A percentile compares a stretch with the other conserved stretches of the same genome.
These are phyloP conservation scores for Scaptodrosophila lebanonensis DNA, from an alignment of 1,140 invertebrate genomes.

Conservation along the genomic window DNA sequence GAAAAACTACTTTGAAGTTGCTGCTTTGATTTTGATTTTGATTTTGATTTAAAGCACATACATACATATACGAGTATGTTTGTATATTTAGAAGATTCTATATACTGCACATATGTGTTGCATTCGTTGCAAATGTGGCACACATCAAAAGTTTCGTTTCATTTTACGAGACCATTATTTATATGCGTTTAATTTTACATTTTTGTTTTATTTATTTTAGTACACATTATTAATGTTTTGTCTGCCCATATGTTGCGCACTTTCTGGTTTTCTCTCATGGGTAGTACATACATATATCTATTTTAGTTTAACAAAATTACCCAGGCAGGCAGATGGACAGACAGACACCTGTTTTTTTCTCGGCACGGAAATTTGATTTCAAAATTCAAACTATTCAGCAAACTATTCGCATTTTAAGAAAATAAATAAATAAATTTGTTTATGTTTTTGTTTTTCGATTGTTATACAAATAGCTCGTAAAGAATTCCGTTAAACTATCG, in stretches of 20 bases:
- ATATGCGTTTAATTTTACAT: slow-evolving; percentile 43
- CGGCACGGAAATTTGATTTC: too few relatives aligned
- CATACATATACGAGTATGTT: too few relatives aligned
- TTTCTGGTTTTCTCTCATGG: slow-evolving; percentile 23
- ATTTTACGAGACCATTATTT: slow-evolving; percentile 14
- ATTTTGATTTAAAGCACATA: slow-evolving; percentile 49
- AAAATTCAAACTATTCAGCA: too few relatives aligned
- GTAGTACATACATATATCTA: slow-evolving; percentile 34
- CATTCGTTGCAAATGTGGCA: slow-evolving; percentile 20
- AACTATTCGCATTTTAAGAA: too few relatives aligned
- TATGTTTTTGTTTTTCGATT: slow-evolving; percentile 21
- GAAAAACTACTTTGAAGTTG: slow-evolving; percentile 60
- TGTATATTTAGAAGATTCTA: too few relatives aligned
- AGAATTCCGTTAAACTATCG: too few relatives aligned
- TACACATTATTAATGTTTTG: slow-evolving; percentile 21
- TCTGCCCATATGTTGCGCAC: slow-evolving; percentile 34
- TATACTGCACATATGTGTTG: too few relatives aligned
- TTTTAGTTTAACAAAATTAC: slow-evolving; percentile 55
- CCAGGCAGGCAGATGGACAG: slow-evolving; percentile 19
- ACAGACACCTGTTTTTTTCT: slow-evolving; percentile 65
- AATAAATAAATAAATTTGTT: too few relatives aligned
- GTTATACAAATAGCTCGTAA: too few relatives aligned
- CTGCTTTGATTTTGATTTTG: slow-evolving; percentile 2
- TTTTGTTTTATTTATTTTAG: slow-evolving; percentile 2
- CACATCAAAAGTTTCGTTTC: slow-evolving; percentile 15